Percentiles rank a stretch among this genome's conserved stretches.
These are phyloP conservation scores for Phenganax stokvisi DNA, from an alignment of 92 coral and sea anemone genomes.

Conservation along the genomic window DNA sequence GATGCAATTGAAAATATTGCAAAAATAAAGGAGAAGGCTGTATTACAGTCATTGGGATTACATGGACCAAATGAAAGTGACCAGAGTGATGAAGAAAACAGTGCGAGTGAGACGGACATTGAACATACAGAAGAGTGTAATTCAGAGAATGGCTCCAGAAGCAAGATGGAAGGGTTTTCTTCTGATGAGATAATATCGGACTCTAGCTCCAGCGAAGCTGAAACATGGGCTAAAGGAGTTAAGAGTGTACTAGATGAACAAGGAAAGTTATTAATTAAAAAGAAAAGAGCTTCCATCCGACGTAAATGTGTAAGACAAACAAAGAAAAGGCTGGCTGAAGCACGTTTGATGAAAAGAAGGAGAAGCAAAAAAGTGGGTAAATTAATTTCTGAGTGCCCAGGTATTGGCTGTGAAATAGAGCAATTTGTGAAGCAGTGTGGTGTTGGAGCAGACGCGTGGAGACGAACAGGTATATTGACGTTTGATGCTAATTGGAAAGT, in stretches of 20 bases:
- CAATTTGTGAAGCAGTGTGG: conserved; percentile 41
- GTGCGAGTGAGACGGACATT: not conserved
- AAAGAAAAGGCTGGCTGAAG: too few species aligned
- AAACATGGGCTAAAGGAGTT: too few species aligned
- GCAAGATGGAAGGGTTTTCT: too few species aligned
- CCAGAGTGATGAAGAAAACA: not conserved
- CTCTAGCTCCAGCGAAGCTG: too few species aligned
- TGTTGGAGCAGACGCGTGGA: conserved; percentile 58
- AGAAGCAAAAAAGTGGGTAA: conserved; percentile 11
- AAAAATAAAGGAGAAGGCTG: conserved; percentile 22
- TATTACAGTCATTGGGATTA: conserved; percentile 39
- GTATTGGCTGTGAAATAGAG: conserved; percentile 37
- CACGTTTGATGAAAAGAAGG: not conserved
- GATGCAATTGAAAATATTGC: conserved; percentile 37
- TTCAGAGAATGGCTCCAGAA: not conserved
- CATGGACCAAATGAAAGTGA: conserved; percentile 17
- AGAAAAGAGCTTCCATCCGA: conserved; percentile 20
- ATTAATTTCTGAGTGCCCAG: conserved; percentile 15
- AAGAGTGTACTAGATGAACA: too few species aligned
- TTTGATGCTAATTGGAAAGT: conserved; percentile 57
- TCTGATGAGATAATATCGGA: too few species aligned
- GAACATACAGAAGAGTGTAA: conserved; percentile 1
- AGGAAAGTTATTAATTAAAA: conserved; percentile 3
- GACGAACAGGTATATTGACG: conserved; percentile 50
- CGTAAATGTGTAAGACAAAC: conserved; percentile 4